Evolutionary conservation across 1,140 invertebrate species (phyloP).

Genomic region (Coenobita brevimanus): DNA sequence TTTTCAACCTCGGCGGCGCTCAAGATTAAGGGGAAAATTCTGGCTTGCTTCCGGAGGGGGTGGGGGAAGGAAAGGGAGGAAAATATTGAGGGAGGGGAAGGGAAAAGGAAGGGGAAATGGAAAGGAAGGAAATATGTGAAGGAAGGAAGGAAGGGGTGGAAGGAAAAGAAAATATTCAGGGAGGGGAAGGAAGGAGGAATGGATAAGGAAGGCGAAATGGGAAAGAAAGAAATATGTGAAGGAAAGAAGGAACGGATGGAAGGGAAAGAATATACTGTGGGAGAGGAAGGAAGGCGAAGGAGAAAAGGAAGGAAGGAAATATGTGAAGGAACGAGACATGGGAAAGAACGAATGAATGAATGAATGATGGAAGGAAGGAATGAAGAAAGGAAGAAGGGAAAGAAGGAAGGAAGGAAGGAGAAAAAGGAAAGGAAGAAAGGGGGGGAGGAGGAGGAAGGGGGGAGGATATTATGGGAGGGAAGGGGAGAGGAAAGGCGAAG

Average conservation of each 20-base stretch:
- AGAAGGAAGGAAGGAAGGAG: no score
- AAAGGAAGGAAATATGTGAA: not conserved
- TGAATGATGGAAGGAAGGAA: no score
- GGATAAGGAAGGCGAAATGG: not conserved
- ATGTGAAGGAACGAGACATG: no score
- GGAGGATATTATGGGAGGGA: no score
- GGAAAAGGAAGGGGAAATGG: not conserved
- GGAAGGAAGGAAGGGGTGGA: not conserved
- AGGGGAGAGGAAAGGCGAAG: no score
- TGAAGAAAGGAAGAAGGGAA: no score
- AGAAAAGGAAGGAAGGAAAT: not conserved
- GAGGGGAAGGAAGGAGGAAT: not conserved
- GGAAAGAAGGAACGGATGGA: not conserved
- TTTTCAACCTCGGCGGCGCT: conserved; percentile 49
- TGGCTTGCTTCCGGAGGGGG: conserved; percentile 12
- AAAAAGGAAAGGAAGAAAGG: no score
- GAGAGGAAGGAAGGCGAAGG: not conserved
- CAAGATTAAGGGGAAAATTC: conserved; percentile 57
- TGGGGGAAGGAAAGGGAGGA: not conserved
- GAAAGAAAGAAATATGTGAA: not conserved
- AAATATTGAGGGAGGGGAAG: not conserved
- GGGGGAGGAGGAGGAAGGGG: no score
- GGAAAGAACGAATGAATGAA: no score
- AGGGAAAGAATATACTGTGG: not conserved
- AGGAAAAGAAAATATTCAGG: not conserved